Base-by-base conservation (phyloP, 1,140 invertebrate genomes). In the Paramacrobiotus metropolitanus region DNA sequence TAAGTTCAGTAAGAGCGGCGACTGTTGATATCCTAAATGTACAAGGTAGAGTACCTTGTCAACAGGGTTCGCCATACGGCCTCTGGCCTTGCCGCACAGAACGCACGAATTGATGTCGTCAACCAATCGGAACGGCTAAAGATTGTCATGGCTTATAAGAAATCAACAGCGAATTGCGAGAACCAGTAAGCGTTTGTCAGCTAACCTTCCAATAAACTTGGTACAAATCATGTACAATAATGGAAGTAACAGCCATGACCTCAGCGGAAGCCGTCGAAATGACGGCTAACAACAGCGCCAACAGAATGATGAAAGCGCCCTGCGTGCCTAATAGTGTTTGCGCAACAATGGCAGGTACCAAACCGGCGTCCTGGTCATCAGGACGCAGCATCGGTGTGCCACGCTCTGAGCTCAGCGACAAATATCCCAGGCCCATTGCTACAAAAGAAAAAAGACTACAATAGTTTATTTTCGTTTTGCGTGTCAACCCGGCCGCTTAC, bases 211-310 rank as follows among this genome's bases (percentile, higher is more conserved):
- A 59, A 63, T 75, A 74, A 9, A 70, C 63, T 59, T 71, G 68
- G 62, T 75, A 75, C 20, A 75, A 68, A 65, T 75, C 74, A 63
- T 75, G 74, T 20, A 75, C 67, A 0, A 75, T 61, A 34, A 75
- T 74, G 3, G 73, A 75, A 4, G 72, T 69, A 0, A 75, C 72
- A 4, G 74, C 74, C 60, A 75, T 69, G 31, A 75, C 68, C 62
- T 75, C 72, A 18, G 73, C 66, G 28, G 72, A 71, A 4, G 71
- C 74, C 1, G 74, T 75, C 0, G 73, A 73, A 3, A 71, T 72
- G 2, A 74, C 68, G 9, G 73, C 72, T 70, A 75, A 71, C 18
- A 75, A 55, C 1, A 75, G 67, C 64, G 74, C 48, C 48, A 55
- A 15, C 48, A 55, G 48, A 15, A 55, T 24, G 15, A 55, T 15